Conservation (phyloP, 2,888 invertebrate species). For the Phrixothrix hirtus region DNA sequence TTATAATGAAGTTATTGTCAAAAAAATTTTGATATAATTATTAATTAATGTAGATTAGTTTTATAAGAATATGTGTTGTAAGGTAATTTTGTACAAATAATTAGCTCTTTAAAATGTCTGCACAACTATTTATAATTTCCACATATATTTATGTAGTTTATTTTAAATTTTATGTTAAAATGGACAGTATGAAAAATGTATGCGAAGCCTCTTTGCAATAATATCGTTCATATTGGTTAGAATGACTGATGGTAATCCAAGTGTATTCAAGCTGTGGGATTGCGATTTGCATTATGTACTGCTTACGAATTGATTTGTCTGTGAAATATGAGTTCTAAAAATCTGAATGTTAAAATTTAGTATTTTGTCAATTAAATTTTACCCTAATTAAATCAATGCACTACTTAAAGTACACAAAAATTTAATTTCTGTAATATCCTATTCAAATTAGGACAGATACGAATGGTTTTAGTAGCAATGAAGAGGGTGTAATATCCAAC, state of each 20-base stretch:
- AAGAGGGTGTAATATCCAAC: conserved; percentile 38
- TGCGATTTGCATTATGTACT: conserved; percentile 52
- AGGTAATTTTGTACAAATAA: too few species aligned
- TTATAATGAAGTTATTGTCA: too few species aligned
- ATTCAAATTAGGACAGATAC: conserved; percentile 8
- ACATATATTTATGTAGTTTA: too few species aligned
- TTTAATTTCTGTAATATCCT: not conserved
- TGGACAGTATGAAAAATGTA: too few species aligned
- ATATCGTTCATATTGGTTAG: too few species aligned
- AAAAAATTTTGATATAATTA: too few species aligned
- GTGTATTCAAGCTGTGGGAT: conserved; percentile 51
- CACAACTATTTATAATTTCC: too few species aligned
- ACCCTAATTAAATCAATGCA: not conserved
- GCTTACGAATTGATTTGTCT: conserved; percentile 3
- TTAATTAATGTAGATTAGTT: too few species aligned
- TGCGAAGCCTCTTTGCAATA: too few species aligned
- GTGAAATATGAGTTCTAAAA: conserved; percentile 6
- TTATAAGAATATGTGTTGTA: too few species aligned
- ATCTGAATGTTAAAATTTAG: not conserved
- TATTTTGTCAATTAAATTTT: not conserved
- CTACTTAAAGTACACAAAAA: not conserved
- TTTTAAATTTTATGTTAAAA: too few species aligned
- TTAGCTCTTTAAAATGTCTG: too few species aligned
- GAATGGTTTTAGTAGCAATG: conserved; percentile 11
- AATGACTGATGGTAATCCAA: conserved; percentile 48